Evolutionary conservation across 2,888 invertebrate species (phyloP).

Genomic region (Campoplex capitator): DNA sequence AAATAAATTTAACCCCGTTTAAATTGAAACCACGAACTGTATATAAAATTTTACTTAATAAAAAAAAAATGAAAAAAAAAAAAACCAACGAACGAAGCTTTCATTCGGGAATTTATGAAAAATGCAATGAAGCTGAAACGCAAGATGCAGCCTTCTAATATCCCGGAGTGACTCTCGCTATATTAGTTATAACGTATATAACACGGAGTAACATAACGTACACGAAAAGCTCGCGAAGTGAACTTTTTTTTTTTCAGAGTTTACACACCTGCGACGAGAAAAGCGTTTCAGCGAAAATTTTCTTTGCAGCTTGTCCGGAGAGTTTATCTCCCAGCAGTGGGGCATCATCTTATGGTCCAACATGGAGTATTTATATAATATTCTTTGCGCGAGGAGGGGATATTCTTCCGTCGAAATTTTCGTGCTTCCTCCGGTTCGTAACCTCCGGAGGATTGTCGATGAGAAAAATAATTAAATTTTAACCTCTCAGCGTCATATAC

Average conservation of each 20-base stretch:
- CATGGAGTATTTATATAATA: conserved; percentile 49
- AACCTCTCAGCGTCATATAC: conserved; percentile 21
- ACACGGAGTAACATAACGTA: conserved; percentile 40
- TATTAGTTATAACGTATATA: conserved; percentile 37
- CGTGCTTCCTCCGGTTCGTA: conserved; percentile 24
- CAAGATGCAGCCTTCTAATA: conserved; percentile 9
- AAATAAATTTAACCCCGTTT: background rate
- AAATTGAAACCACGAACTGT: background rate
- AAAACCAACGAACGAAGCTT: background rate
- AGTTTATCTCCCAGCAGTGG: conserved; percentile 36
- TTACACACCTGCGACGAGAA: conserved; percentile 49
- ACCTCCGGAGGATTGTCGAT: conserved; percentile 4
- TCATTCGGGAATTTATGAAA: background rate
- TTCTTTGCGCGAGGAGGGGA: conserved; percentile 5
- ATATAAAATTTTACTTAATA: background rate
- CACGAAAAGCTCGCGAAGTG: conserved; percentile 45
- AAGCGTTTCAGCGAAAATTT: conserved; percentile 62
- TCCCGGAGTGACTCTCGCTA: conserved; percentile 29
- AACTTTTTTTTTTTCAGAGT: conserved; percentile 53
- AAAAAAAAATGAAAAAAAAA: background rate
- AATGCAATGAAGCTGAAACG: conserved; percentile 29
- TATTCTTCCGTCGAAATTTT: conserved; percentile 20
- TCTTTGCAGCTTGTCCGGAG: conserved; percentile 39
- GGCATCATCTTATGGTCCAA: conserved; percentile 12
- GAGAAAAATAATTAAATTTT: conserved; percentile 59